Conservation (phyloP, 1,140 invertebrate species). For the Meloidogyne exigua region DNA sequence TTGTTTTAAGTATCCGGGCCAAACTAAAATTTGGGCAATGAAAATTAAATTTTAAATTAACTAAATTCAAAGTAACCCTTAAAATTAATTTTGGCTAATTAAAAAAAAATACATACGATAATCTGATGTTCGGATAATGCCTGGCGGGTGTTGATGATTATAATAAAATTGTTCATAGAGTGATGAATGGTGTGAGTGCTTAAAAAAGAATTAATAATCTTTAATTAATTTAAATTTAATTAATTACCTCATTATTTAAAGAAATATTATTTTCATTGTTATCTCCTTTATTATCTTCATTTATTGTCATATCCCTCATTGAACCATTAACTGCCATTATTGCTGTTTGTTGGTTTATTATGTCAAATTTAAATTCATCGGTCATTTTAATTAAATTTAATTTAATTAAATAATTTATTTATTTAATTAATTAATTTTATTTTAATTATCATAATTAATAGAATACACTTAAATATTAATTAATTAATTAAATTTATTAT, state of each 20-base stretch:
- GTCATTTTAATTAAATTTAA: not conserved
- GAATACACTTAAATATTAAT: too few relatives aligned
- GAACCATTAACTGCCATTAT: not conserved
- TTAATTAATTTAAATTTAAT: too few relatives aligned
- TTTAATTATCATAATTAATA: too few relatives aligned
- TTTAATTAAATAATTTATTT: too few relatives aligned
- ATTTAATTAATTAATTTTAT: too few relatives aligned
- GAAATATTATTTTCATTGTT: not conserved
- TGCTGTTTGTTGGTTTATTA: not conserved
- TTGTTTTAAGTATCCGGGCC: too few relatives aligned
- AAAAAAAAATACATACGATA: not conserved
- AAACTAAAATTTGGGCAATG: too few relatives aligned
- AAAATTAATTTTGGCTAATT: too few relatives aligned
- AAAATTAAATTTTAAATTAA: too few relatives aligned
- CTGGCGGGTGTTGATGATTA: not conserved
- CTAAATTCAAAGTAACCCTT: too few relatives aligned
- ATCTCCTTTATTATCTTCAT: not conserved
- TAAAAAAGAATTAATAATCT: not conserved
- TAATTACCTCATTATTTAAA: constrained; percentile 1
- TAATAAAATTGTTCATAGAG: not conserved
- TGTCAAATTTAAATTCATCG: not conserved
- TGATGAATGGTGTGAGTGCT: not conserved
- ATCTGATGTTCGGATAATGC: not conserved
- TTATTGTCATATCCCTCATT: not conserved
- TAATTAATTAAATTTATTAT: not conserved